Evolutionary conservation across 2,888 invertebrate genomes (phyloP).

Genomic region (Amblyjoppa proteus): DNA sequence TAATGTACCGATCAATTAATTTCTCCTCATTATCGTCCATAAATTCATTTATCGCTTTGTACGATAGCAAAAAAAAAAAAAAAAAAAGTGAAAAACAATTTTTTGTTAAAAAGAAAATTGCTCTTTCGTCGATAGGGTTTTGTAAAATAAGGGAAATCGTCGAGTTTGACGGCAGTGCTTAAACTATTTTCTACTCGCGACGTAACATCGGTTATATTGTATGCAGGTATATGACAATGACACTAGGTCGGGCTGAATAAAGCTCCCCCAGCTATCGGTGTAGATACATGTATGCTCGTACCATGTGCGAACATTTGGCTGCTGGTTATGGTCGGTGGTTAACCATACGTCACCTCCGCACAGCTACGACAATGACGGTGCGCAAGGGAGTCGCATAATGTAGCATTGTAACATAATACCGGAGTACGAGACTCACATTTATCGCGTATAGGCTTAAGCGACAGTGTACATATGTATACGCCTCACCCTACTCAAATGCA

Average conservation of each 20-base stretch:
- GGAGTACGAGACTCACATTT: slow-evolving; percentile 52
- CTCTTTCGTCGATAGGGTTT: background rate
- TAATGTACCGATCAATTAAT: background rate
- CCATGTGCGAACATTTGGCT: slow-evolving; percentile 78
- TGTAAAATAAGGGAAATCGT: slow-evolving; percentile 5
- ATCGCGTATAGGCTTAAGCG: slow-evolving; percentile 22
- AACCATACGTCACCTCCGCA: slow-evolving; percentile 77
- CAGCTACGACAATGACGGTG: slow-evolving; percentile 71
- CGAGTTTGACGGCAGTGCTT: background rate
- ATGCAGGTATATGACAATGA: slow-evolving; percentile 29
- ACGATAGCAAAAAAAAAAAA: no score
- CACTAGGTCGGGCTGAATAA: background rate
- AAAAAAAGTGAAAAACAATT: background rate
- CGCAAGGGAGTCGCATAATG: slow-evolving; percentile 77
- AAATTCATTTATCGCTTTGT: no score
- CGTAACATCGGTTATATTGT: slow-evolving; percentile 15
- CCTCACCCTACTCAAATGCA: slow-evolving; percentile 51
- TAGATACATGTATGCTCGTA: slow-evolving; percentile 45
- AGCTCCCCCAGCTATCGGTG: slow-evolving; percentile 13
- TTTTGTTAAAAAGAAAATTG: background rate
- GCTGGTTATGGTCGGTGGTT: slow-evolving; percentile 79
- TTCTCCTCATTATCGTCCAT: background rate
- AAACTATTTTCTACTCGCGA: slow-evolving; percentile 7
- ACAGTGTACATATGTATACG: slow-evolving; percentile 32
- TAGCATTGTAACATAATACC: slow-evolving; percentile 77